Percentiles rank a stretch among this genome's conserved stretches.
These are phyloP conservation scores for Cercopithecus mona DNA, from an alignment of 2,113 vertebrate genomes.

Conservation along the genomic window DNA sequence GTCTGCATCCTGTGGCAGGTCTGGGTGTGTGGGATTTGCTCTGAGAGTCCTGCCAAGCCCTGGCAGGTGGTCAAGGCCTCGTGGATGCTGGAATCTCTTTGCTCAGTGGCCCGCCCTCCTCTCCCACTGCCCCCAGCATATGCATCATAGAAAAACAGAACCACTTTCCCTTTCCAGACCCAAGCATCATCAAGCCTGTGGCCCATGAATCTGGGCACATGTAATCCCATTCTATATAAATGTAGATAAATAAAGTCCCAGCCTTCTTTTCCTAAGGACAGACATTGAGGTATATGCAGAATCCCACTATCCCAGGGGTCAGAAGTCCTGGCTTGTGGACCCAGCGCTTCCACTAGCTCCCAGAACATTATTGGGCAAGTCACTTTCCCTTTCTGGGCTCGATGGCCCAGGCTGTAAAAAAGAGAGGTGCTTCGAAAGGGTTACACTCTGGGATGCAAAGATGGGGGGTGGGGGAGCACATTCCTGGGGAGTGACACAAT, in stretches of 20 bases:
- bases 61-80: background rate
- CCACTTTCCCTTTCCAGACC: background rate
- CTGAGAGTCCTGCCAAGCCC: background rate
- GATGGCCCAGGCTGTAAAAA: background rate
- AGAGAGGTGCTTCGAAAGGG: constrained; percentile 68
- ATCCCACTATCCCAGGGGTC: too few relatives aligned
- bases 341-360: background rate
- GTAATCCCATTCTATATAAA: background rate
- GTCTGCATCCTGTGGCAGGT: background rate
- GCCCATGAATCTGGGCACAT: rapidly evolving
- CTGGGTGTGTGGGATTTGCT: too few relatives aligned
- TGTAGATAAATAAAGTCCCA: too few relatives aligned
- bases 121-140: background rate
- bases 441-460: constrained; percentile 56
- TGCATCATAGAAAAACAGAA: background rate
- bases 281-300: rapidly evolving
- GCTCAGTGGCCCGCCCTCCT: background rate
- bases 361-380: background rate
- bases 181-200: background rate
- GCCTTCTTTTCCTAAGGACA: background rate
- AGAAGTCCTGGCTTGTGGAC: background rate
- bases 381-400: constrained; percentile 60
- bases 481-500: constrained; percentile 78
- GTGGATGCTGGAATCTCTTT: rapidly evolving
- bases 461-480: constrained; percentile 45